Conservation (phyloP, 2,113 vertebrate species). For the Nannobrachium achirus region DNA sequence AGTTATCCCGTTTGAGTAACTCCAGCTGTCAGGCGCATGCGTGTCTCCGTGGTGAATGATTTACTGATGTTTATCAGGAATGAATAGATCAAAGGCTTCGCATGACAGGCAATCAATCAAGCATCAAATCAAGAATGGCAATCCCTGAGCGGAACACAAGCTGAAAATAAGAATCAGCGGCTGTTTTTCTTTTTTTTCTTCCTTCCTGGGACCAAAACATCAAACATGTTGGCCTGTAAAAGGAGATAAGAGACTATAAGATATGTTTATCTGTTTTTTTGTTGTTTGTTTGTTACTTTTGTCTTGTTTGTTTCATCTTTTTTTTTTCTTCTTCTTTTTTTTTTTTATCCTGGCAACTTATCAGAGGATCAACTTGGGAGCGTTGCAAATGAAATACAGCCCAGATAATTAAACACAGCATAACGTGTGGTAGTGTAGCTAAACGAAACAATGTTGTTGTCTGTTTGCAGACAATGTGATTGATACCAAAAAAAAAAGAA, state of each 20-base stretch:
- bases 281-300: conserved; percentile 46
- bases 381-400: conserved; percentile 31
- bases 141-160: conserved; percentile 72
- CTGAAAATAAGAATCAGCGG: conserved; percentile 55
- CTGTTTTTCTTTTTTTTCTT: conserved; percentile 57
- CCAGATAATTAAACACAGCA: background rate
- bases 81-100: conserved; percentile 84
- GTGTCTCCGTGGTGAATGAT: conserved; percentile 79
- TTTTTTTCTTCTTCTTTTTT: conserved; percentile 56
- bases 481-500: too few relatives aligned
- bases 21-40: conserved; percentile 73
- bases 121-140: conserved; percentile 85
- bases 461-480: too few relatives aligned
- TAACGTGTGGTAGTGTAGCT: too few relatives aligned
- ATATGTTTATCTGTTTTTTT: conserved; percentile 36
- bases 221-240: conserved; percentile 45
- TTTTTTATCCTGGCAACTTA: conserved; percentile 44
- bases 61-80: conserved; percentile 85
- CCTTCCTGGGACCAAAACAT: conserved; percentile 44
- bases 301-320: conserved; percentile 2
- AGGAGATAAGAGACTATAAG: conserved; percentile 42
- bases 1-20: conserved; percentile 66
- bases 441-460: conserved; percentile 25
- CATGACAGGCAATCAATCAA: conserved; percentile 86
- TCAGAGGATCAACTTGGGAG: conserved; percentile 44